Evolutionary conservation across 2,888 invertebrate genomes (phyloP), one percentile per base, ranked within the genome.

Genomic region (Graphium colonna): DNA sequence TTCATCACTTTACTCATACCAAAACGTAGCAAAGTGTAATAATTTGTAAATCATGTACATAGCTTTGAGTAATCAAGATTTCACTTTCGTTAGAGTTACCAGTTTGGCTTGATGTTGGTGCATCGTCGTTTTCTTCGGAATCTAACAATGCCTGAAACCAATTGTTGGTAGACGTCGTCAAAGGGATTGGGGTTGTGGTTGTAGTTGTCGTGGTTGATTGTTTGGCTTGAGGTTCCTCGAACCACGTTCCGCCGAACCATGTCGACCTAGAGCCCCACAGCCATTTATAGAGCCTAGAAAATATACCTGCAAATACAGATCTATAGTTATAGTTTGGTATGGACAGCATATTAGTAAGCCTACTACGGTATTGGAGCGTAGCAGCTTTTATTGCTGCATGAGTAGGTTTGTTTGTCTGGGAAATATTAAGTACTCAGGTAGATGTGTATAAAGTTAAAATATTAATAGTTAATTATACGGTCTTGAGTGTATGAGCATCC

Each of bases 181-280:
- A 63, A 0, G 71, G 67, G 1, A 78, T 72, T 0, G 82, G 77
- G 3, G 89, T 77, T 0, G 83, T 78, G 0, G 75, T 63, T 0
- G 60, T 59, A 8, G 43, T 62, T 3, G 72, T 71, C 0, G 68
- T 62, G 0, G 75, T 70, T 13, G 76, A 63, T 1, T 75, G 75
- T 48, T 77, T 67, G 60, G 28, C 64, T 57, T 44, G 59, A 18
- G 52, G 63, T 36, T 79, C 69, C 21, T 79, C 75, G 62, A 91
- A 91, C 91, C 91, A 91, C 54, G 78, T 74, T 38, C 73, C 80
- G 41, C 75, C 78, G 59, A 92, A 90, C 92, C 91, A 92, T 9
- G 75, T 63, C 0, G 71, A 67, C 51, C 72, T 79, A 5, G 79
- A 73, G 54, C 61, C 60, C 60, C 65, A 64, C 36, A 89, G 68